Base-by-base conservation (phyloP, 2,888 invertebrate species). In the Acronicta psi region DNA sequence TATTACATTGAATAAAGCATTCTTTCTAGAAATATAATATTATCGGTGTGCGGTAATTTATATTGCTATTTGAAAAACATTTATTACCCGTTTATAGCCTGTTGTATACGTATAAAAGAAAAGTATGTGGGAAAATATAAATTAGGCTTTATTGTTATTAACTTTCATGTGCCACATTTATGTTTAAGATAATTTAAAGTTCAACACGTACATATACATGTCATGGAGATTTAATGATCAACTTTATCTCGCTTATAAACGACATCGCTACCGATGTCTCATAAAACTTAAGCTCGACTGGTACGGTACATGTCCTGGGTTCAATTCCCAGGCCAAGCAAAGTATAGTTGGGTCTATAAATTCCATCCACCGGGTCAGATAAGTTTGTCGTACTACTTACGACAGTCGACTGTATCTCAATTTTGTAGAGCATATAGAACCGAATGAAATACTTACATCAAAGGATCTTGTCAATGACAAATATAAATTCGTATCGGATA, bases 401-500 rank as follows among this genome's bases (percentile, higher is more conserved):
- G 25, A 10, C 10, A 29, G 23, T 4, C 11, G 29, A 34, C n/a
- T 34, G 6, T 34, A 34, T 34, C n/a, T n/a, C 5, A 5, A 34
- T 34, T 5, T 34, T 36, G 9, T 0, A 18, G 16, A 47, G 8
- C 31, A 23, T 23, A 11, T 34, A 4, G 38, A 59, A 46, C 4
- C 41, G 34, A 20, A 56, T 41, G 13, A 41, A 18, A 56, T 44
- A 53, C 44, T 29, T 59, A 43, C 14, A 56, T 46, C 52, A 17
- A 34, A 59, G 43, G 6, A 37, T 55, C 29, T 16, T 36, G 23
- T 54, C 56, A 57, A 69, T 69, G 51, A 52, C 54, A 52, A 71
- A 57, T 69, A 71, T 63, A 62, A 55, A 73, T 63, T 69, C 58
- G 69, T 45, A 56, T 64, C 49, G 25, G 49, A 53, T 64, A 53